Evolutionary conservation across 2,888 invertebrate genomes (phyloP), one percentile per base, ranked within the genome.

Genomic region (Isotomurus palustris): DNA sequence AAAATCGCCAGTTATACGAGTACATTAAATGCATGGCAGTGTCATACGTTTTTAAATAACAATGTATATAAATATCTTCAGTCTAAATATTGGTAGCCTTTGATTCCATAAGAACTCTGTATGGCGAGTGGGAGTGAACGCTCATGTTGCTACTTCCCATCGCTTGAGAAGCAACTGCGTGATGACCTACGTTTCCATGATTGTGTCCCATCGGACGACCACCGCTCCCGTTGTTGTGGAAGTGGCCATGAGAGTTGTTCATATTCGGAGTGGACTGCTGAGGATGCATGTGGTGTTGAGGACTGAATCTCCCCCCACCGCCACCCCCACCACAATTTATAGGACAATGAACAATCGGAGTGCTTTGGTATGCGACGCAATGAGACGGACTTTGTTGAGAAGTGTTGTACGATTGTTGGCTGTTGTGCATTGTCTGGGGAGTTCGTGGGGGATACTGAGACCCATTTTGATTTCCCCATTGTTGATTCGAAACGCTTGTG

Each of bases 401-500:
- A 12, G 32, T 25, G 19, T 51, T 51, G 27, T 48, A 50, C n/a
- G 47, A 43, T 2, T 38, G 47, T 2, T 43, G 55, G n/a, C n/a
- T n/a, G n/a, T 40, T 40, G 28, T 47, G 47, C 14, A 52, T 51
- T 29, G 53, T 47, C 41, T 62, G 62, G 3, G 62, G 62, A 12
- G 62, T 62, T 17, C 62, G 38, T 1, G 62, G 62, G 8, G 47
- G 47, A n/a, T 47, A 47, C 24, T 47, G 47, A 54, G 50, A 61
- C 35, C 54, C 53, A 6, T 36, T 10, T 4, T 32, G 36, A 35
- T 17, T 35, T 22, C 47, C 56, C 21, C 56, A 44, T 38, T 59
- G 59, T n/a, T n/a, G n/a, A 14, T 59, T 58, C 3, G 68, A 64
- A 43, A 78, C 72, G 41, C 76, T 76, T n/a, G 78, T 78, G 43